phyloP scores from a whole-genome alignment of 2,113 vertebrate genomes.

The Ginglymostoma cirratum region DNA sequence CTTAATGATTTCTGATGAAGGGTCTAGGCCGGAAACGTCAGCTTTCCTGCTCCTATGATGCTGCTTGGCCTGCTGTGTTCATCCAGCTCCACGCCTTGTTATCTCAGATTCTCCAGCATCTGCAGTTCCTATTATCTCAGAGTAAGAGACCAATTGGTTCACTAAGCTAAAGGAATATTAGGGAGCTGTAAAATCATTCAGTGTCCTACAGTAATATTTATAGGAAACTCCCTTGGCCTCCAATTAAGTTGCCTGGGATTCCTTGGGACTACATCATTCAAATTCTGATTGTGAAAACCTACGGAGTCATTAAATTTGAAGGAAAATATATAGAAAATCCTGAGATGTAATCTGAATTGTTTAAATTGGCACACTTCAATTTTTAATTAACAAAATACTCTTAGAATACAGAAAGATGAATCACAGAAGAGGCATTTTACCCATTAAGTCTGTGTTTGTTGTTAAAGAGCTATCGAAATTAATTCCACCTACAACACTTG shows the following conservation, averaged over 20 bases:
- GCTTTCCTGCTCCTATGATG: no score
- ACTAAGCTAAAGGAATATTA: not conserved
- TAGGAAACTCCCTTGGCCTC: not conserved
- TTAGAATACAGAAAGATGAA: not conserved
- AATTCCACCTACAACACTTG: not conserved
- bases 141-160: not conserved
- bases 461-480: not conserved
- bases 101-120: no score
- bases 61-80: no score
- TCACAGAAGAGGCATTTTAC: not conserved
- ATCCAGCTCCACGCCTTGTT: no score
- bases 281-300: not conserved
- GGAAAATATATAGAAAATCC: not conserved
- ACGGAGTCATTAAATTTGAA: not conserved
- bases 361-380: not conserved
- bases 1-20: no score
- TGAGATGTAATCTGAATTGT: not conserved
- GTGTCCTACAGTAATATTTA: not conserved
- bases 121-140: no score
- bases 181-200: not conserved
- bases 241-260: not conserved
- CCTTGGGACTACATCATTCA: not conserved
- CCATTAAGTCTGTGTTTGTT: not conserved
- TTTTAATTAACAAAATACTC: not conserved
- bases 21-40: no score